These are phyloP conservation scores for Hesperia comma DNA, from an alignment of 2,888 invertebrate species.

Conservation along the genomic window DNA sequence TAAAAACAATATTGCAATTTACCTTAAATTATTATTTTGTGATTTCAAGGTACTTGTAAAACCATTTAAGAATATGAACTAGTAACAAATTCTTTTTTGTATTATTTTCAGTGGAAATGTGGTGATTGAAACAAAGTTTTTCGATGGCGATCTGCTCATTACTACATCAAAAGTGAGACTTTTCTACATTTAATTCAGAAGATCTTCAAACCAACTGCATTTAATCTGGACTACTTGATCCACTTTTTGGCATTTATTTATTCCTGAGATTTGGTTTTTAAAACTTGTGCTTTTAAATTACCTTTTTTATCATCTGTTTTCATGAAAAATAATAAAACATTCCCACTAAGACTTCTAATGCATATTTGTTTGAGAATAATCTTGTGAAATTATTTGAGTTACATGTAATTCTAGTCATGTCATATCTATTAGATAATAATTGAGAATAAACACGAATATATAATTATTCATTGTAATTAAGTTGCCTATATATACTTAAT, in stretches of 20 bases:
- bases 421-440: background rate
- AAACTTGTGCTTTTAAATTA: conserved; percentile 5
- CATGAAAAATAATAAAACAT: conserved; percentile 5
- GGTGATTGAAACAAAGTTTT: conserved; percentile 98
- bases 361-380: background rate
- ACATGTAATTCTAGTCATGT: conserved; percentile 23
- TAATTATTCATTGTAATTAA: too few relatives aligned
- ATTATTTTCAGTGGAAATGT: conserved; percentile 93
- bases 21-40: too few relatives aligned
- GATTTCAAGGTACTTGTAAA: too few relatives aligned
- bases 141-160: conserved; percentile 96
- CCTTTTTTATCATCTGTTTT: conserved; percentile 14
- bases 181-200: conserved; percentile 91
- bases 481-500: too few relatives aligned
- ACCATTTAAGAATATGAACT: too few relatives aligned
- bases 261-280: background rate
- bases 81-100: conserved; percentile 30
- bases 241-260: conserved; percentile 16
- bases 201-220: conserved; percentile 6
- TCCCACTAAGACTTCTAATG: conserved; percentile 19
- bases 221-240: background rate
- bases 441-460: background rate
- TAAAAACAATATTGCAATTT: too few relatives aligned
- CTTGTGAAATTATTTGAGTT: background rate
- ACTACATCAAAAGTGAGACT: conserved; percentile 97